Evolutionary conservation across 2,888 invertebrate genomes (phyloP).

Genomic region (Hipparchia semele): DNA sequence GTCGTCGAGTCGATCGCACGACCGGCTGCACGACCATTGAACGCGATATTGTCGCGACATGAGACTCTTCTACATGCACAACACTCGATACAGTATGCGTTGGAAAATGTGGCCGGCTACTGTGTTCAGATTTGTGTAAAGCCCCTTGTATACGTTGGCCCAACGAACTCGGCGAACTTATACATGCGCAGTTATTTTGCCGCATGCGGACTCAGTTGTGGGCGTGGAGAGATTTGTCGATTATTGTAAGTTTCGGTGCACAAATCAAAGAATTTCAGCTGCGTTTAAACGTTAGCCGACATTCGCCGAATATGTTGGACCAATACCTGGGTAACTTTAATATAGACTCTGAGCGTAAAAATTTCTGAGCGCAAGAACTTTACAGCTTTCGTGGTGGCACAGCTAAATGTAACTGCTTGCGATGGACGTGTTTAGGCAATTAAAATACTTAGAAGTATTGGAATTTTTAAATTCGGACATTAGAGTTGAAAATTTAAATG

Average conservation of each 20-base stretch:
- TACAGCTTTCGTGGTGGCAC: background rate
- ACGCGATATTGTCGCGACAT: slow-evolving; percentile 31
- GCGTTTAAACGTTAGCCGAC: background rate
- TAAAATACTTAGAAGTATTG: background rate
- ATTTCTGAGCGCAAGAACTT: background rate
- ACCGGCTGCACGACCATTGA: slow-evolving; percentile 80
- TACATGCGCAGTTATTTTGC: background rate
- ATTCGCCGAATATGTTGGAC: background rate
- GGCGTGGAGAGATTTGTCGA: background rate
- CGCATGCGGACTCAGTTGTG: background rate
- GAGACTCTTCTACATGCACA: slow-evolving; percentile 17
- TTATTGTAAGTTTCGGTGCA: background rate
- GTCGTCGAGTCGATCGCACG: slow-evolving; percentile 87
- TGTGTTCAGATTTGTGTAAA: slow-evolving; percentile 3
- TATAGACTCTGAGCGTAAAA: background rate
- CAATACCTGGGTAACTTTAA: background rate
- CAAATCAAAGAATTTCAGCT: background rate
- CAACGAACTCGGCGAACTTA: background rate
- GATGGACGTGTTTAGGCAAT: background rate
- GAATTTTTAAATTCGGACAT: background rate
- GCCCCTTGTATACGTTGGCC: background rate
- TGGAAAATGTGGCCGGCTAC: background rate
- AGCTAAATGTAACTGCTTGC: slow-evolving; percentile 11
- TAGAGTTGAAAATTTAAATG: background rate
- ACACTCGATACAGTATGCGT: slow-evolving; percentile 4